A percentile compares a stretch with the other conserved stretches of the same genome.
phyloP scores from a whole-genome alignment of 2,113 vertebrate genomes.

The Sarotherodon lohbergeri region DNA sequence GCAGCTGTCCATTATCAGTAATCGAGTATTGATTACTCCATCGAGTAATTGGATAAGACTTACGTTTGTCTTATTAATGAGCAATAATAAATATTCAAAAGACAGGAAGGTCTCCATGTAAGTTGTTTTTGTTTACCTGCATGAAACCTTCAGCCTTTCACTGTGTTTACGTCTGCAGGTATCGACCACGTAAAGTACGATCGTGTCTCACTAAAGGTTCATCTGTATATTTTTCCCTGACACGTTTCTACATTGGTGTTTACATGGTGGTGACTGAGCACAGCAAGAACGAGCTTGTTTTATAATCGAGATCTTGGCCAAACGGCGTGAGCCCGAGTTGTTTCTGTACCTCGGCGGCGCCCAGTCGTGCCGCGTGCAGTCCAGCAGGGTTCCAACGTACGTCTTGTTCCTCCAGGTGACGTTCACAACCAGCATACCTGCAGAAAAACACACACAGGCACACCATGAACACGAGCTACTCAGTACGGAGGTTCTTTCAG shows the following conservation, averaged over 20 bases:
- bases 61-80: neutral
- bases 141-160: neutral
- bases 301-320: rapidly evolving
- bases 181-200: neutral
- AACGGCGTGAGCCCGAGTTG: neutral
- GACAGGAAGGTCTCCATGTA: neutral
- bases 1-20: neutral
- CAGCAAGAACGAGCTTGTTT: rapidly evolving
- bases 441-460: neutral
- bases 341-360: constrained; percentile 83
- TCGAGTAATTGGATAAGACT: neutral
- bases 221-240: neutral
- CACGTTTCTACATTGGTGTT: neutral
- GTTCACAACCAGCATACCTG: constrained; percentile 93
- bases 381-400: constrained; percentile 87
- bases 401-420: constrained; percentile 97
- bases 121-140: neutral
- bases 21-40: neutral
- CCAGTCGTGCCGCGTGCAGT: constrained; percentile 93
- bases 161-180: neutral
- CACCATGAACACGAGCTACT: neutral
- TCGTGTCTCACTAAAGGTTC: neutral
- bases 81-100: neutral
- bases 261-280: rapidly evolving
- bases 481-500: neutral